Evolutionary conservation across 1,140 invertebrate genomes (phyloP), one percentile per base, ranked within the genome.

Genomic region (Capitella teleta): DNA sequence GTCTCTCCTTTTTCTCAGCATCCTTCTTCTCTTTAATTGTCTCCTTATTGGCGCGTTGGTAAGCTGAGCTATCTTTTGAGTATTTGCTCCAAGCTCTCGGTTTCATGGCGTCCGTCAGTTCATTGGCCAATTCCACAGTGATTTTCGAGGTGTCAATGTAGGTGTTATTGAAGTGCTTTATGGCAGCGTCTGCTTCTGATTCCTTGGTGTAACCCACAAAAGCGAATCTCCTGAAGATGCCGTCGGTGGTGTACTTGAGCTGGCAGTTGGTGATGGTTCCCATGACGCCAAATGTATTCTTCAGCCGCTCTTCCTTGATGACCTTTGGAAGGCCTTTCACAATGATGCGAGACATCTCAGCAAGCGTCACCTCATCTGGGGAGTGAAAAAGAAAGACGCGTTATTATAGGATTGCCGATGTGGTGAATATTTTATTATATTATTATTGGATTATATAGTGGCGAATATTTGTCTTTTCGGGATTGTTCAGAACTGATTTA

Each of bases 191-290:
- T 0, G 89, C 90, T 66, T 90, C 80, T 51, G 84, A 78, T 59
- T 85, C 82, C 43, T 74, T 80, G 64, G 85, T 82, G 66, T 80
- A 96, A 14, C 93, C 93, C 59, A 97, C 74, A 65, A 96, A 96
- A 16, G 81, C 86, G 77, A 96, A 96, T 59, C 84, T 81, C 57
- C 92, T 76, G 72, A 96, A 96, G 62, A 82, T 81, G 10, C 91
- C 91, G 75, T 91, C 82, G 59, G 83, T 80, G 0, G 86, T 91
- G 61, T 84, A 93, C 67, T 95, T 96, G 2, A 96, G 67, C 61
- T 90, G 85, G 16, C 93, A 78, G 75, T 97, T 91, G 1, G 92
- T 96, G 5, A 96, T 80, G 48, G 79, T 73, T 21, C 89, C 90
- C 65, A 88, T 83, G 56, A 81, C 60, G 30, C 79, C 74, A 69